Percentiles rank a stretch among this genome's conserved stretches.
Conservation (phyloP, 1,140 invertebrate genomes). For the Trichogramma pretiosum region DNA sequence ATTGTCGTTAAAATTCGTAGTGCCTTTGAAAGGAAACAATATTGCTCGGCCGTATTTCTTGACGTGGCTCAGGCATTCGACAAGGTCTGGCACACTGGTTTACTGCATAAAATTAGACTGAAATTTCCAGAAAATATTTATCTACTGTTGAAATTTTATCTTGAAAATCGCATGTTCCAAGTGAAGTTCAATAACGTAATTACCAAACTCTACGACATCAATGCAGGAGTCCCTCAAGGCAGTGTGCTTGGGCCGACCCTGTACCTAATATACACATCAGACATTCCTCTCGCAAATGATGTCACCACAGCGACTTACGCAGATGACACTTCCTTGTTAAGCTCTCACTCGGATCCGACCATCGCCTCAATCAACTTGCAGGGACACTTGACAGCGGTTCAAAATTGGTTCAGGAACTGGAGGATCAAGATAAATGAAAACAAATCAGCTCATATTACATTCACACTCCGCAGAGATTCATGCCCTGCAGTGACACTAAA, state of each 20-base stretch:
- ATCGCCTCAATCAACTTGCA: background rate
- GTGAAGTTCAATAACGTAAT: constrained; percentile 18
- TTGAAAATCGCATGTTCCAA: no score
- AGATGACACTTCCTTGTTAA: background rate
- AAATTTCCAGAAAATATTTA: constrained; percentile 11
- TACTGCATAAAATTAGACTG: constrained; percentile 28
- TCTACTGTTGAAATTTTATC: no score
- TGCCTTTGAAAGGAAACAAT: constrained; percentile 22
- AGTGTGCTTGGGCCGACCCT: constrained; percentile 17
- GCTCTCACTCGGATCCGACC: background rate
- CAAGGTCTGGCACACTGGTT: constrained; percentile 23
- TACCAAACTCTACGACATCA: no score
- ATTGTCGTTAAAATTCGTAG: constrained; percentile 4
- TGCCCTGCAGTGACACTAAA: constrained; percentile 4
- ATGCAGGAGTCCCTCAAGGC: constrained; percentile 22
- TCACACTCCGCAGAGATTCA: constrained; percentile 17
- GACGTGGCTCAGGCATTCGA: constrained; percentile 34
- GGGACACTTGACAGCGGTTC: constrained; percentile 8
- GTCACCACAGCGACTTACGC: background rate
- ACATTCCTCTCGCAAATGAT: background rate
- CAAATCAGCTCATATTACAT: constrained; percentile 24
- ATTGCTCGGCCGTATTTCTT: constrained; percentile 27
- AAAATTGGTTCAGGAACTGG: constrained; percentile 21
- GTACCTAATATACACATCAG: constrained; percentile 3
- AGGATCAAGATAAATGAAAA: no score